phyloP scores from a whole-genome alignment of 1,140 invertebrate genomes.

The Meloidogyne chitwoodi region DNA sequence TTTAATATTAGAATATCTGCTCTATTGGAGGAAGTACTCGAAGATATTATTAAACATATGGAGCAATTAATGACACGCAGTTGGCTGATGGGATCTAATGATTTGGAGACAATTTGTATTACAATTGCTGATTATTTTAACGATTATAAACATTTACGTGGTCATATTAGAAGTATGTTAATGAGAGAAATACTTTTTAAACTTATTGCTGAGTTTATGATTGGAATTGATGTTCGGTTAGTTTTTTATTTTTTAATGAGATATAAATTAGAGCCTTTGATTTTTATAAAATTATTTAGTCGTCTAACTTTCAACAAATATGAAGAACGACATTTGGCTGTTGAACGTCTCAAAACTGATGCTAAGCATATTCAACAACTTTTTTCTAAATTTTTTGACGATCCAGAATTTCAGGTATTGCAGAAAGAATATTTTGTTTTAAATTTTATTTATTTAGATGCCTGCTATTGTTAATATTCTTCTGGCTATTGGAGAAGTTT shows the following conservation, averaged over 20 bases:
- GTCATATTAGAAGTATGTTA: slow-evolving; percentile 30
- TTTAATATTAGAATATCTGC: slow-evolving; percentile 35
- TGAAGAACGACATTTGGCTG: slow-evolving; percentile 41
- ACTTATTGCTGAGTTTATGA: slow-evolving; percentile 41
- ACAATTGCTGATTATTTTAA: slow-evolving; percentile 42
- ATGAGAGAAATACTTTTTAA: slow-evolving; percentile 42
- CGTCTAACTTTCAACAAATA: slow-evolving; percentile 41
- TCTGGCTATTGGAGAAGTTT: slow-evolving; percentile 39
- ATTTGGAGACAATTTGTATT: slow-evolving; percentile 45
- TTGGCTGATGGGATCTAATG: slow-evolving; percentile 34
- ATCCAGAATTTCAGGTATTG: slow-evolving; percentile 30
- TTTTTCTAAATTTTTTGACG: slow-evolving; percentile 31
- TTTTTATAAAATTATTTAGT: slow-evolving; percentile 2
- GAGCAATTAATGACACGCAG: slow-evolving; percentile 36
- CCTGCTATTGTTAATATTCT: slow-evolving; percentile 31
- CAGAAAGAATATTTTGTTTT: no score
- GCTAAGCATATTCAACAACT: slow-evolving; percentile 29
- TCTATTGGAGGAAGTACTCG: slow-evolving; percentile 41
- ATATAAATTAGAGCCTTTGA: no score
- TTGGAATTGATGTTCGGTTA: slow-evolving; percentile 38
- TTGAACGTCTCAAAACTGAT: slow-evolving; percentile 37
- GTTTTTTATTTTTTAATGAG: neutral
- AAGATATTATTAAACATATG: slow-evolving; percentile 41
- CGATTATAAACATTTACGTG: slow-evolving; percentile 40
- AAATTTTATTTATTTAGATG: slow-evolving; percentile 11